Conservation (phyloP, 2,888 invertebrate species). For the Oligia fasciuncula region DNA sequence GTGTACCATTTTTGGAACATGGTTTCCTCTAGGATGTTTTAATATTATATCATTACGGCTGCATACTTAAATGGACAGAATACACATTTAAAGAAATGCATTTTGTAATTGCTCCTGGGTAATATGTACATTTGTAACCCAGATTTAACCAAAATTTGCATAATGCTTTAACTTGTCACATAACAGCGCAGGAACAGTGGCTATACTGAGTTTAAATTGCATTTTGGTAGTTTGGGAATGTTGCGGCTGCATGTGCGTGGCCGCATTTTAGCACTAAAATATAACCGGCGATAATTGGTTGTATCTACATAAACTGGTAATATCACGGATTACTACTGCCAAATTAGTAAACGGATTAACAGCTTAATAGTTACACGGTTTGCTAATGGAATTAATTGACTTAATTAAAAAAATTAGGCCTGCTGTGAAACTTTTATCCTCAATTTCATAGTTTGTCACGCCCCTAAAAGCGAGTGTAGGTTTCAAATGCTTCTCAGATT, state of each 20-base stretch:
- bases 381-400: conserved; percentile 21
- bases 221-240: conserved; percentile 81
- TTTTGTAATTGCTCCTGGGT: conserved; percentile 66
- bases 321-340: conserved; percentile 65
- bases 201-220: conserved; percentile 84
- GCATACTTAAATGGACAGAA: conserved; percentile 28
- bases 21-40: neutral
- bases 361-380: conserved; percentile 32
- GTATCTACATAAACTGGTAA: conserved; percentile 61
- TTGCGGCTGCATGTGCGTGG: conserved; percentile 76
- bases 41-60: neutral
- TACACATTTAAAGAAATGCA: conserved; percentile 65
- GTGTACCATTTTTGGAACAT: neutral
- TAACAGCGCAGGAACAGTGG: conserved; percentile 78
- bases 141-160: conserved; percentile 82
- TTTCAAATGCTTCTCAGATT: conserved; percentile 50
- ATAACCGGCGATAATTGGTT: conserved; percentile 75
- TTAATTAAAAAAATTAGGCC: conserved; percentile 12
- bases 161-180: conserved; percentile 86
- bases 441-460: conserved; percentile 13
- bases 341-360: conserved; percentile 62
- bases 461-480: conserved; percentile 23
- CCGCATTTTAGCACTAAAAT: conserved; percentile 77
- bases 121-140: conserved; percentile 79
- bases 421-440: conserved; percentile 8